Evolutionary conservation across 2,888 invertebrate genomes (phyloP).

Genomic region (Petrolisthes manimaculis): DNA sequence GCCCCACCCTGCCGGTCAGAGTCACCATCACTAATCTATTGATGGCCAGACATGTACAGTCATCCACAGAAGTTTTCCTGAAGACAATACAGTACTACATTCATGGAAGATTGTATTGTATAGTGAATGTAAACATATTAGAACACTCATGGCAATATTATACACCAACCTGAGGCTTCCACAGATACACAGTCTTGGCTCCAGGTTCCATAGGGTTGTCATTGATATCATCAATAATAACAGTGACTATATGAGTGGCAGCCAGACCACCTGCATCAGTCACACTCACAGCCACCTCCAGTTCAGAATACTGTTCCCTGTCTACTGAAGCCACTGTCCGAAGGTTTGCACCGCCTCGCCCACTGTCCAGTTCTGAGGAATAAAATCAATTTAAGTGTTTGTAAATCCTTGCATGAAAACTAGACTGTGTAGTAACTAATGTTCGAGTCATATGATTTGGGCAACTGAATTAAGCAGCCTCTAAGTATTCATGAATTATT

Average conservation of each 20-base stretch:
- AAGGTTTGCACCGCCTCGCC: constrained; percentile 40
- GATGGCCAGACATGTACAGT: too few relatives aligned
- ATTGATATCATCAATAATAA: constrained; percentile 22
- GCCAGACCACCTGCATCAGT: constrained; percentile 42
- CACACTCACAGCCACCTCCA: constrained; percentile 44
- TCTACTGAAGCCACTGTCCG: constrained; percentile 36
- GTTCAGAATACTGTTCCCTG: constrained; percentile 47
- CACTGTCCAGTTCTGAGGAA: constrained; percentile 45
- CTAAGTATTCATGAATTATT: too few relatives aligned
- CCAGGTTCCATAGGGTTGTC: constrained; percentile 56
- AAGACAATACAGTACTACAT: too few relatives aligned
- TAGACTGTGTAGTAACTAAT: too few relatives aligned
- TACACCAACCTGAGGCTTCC: constrained; percentile 57
- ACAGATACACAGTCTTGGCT: constrained; percentile 62
- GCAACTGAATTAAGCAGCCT: too few relatives aligned
- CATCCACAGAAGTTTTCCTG: too few relatives aligned
- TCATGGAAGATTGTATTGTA: too few relatives aligned
- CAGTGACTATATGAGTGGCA: constrained; percentile 32
- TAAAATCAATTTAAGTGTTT: neutral
- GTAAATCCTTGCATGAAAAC: neutral
- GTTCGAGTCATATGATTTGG: too few relatives aligned
- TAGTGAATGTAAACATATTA: neutral
- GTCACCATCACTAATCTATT: too few relatives aligned
- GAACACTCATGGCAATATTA: neutral
- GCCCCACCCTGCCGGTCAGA: constrained; percentile 78